Percentiles rank a stretch among this genome's conserved stretches.
These are phyloP conservation scores for Caenorhabditis latens DNA, from an alignment of 1,140 invertebrate species.

Conservation along the genomic window DNA sequence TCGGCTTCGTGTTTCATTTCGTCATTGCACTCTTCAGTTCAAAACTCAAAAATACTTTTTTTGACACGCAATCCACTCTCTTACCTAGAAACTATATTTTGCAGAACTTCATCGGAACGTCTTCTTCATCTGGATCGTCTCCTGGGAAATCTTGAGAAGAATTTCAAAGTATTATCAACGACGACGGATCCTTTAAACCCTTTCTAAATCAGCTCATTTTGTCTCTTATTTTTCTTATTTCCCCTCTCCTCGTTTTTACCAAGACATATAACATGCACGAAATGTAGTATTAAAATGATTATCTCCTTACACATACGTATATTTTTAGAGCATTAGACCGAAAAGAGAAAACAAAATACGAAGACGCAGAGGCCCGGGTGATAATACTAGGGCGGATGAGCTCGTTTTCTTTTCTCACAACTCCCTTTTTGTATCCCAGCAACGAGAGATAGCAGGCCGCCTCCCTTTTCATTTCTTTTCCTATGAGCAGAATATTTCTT, in stretches of 20 bases:
- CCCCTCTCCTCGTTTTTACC: background rate
- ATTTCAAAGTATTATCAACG: constrained; percentile 1
- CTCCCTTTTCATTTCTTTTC: background rate
- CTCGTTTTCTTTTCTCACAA: background rate
- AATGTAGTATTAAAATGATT: background rate
- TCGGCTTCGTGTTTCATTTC: too few species aligned
- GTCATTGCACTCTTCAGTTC: too few species aligned
- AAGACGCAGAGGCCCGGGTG: background rate
- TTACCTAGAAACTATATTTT: background rate
- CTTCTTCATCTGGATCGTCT: constrained; percentile 37
- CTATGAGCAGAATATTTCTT: background rate
- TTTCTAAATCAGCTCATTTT: constrained; percentile 9
- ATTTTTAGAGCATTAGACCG: constrained; percentile 12
- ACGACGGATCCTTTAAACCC: background rate
- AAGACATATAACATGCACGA: background rate
- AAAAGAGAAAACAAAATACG: background rate
- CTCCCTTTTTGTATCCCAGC: background rate
- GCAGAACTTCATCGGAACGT: constrained; percentile 10
- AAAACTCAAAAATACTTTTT: background rate
- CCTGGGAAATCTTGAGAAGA: background rate
- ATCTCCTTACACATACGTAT: background rate
- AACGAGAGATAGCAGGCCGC: background rate
- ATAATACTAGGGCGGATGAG: constrained; percentile 28
- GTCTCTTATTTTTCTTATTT: background rate
- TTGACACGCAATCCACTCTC: background rate